Evolutionary conservation across 1,140 invertebrate genomes (phyloP), one percentile per base, ranked within the genome.

Genomic region (Zaprionus kolodkinae): DNA sequence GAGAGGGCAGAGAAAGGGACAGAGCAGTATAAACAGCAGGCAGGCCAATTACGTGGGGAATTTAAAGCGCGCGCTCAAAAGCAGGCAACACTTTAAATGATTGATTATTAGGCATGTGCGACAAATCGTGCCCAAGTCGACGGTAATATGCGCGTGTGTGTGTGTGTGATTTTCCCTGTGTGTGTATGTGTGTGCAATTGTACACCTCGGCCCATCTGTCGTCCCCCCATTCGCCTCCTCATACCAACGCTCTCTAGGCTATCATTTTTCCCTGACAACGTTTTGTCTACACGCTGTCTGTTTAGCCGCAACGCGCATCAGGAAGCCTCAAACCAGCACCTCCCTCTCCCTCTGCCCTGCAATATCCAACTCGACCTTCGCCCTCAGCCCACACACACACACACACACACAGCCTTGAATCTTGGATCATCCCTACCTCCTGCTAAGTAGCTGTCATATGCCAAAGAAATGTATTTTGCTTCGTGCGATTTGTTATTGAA

Each of bases 401-500:
- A 40, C 27, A 27, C 27, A 30, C 27, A 30, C 27, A 30, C 27
- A 30, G 21, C 33, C 45, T 43, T 13, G 36, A 9, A 27, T 5
- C 25, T 33, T 10, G 25, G 7, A 35, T 35, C 30, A 3, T 13
- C 33, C 59, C 6, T 30, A n/a, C 38, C 56, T 72, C 33, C 40
- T 57, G 82, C 45, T 71, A 67, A 82, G 65, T 79, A 65, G 63
- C 72, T 82, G 83, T 79, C 83, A 86, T 79, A 72, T 88, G 84
- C 79, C 83, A 66, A 66, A 45, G 27, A 73, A 73, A 71, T 66
- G 43, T 64, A 35, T 72, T 72, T 40, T 50, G 54, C 38, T 72
- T 67, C 76, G 56, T 65, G 56, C 54, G 76, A 82, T 79, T 86
- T 82, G 76, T 87, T 79, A 79, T 86, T 83, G 79, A 82, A 87